Conservation (phyloP, 2,888 invertebrate species). For the Tenthredo distinguenda region DNA sequence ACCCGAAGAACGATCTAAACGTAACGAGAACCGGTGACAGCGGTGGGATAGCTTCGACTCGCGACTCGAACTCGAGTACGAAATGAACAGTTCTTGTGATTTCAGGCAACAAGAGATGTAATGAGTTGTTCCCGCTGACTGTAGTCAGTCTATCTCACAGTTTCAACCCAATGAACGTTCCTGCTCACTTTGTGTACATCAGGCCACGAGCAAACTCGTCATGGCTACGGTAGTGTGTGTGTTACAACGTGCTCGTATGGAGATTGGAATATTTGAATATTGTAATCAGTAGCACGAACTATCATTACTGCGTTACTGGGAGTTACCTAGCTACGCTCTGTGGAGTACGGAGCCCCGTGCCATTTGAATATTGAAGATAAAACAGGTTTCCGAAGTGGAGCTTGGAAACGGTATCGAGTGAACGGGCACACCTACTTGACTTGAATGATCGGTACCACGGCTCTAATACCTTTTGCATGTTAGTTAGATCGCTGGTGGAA, state of each 20-base stretch:
- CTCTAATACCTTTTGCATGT: not conserved
- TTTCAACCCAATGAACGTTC: not conserved
- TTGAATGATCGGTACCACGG: not conserved
- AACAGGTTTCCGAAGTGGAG: not conserved
- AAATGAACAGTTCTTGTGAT: not conserved
- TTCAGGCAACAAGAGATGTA: not conserved
- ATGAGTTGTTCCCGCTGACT: not conserved
- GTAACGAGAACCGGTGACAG: conserved; percentile 16
- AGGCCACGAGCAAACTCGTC: not conserved
- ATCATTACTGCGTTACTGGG: conserved; percentile 61
- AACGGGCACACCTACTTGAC: not conserved
- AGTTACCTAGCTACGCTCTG: conserved; percentile 16
- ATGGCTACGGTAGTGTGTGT: conserved; percentile 1
- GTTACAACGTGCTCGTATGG: conserved; percentile 62
- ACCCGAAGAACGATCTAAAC: not conserved
- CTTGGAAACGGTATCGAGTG: not conserved
- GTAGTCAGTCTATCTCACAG: not conserved
- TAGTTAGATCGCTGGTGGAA: not conserved
- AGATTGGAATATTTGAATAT: conserved; percentile 72
- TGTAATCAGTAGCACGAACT: conserved; percentile 68
- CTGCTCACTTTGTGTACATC: not conserved
- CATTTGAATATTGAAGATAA: conserved; percentile 35
- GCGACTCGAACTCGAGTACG: not conserved
- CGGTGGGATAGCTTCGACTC: not conserved
- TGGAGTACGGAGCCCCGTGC: not conserved